Conservation (phyloP, 2,797 vertebrate genomes). For the Eulemur rubriventer region DNA sequence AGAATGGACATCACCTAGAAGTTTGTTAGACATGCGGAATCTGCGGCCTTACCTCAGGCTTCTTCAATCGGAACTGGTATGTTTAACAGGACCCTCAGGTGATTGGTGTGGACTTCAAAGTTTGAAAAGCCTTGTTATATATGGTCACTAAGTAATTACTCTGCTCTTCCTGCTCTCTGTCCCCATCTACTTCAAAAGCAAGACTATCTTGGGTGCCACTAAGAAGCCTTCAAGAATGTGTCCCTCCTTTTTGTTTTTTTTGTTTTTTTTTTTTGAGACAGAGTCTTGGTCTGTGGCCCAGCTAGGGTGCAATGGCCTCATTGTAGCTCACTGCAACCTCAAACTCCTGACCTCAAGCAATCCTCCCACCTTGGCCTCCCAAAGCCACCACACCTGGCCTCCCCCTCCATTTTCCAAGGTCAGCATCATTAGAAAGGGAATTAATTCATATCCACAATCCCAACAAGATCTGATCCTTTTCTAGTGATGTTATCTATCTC, state of each 20-base stretch:
- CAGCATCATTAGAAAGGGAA: not conserved
- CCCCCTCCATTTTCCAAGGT: not conserved
- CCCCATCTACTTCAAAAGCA: not conserved
- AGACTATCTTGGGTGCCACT: not conserved
- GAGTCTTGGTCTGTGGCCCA: too few relatives aligned
- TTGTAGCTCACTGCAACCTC: not conserved
- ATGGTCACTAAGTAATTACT: not conserved
- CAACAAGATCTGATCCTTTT: not conserved
- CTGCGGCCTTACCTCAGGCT: not conserved
- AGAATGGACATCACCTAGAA: not conserved
- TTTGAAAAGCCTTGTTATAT: not conserved
- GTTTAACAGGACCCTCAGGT: not conserved
- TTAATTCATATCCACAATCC: not conserved
- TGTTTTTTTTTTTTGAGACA: too few relatives aligned
- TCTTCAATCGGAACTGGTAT: not conserved
- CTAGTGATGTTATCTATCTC: not conserved
- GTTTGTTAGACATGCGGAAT: not conserved
- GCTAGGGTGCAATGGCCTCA: too few relatives aligned
- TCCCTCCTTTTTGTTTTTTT: too few relatives aligned
- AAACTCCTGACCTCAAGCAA: not conserved
- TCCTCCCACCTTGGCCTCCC: not conserved
- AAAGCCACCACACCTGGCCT: not conserved
- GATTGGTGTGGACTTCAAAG: not conserved
- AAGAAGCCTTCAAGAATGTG: not conserved
- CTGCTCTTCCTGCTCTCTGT: not conserved